Percentiles rank a stretch among this genome's conserved stretches.
Evolutionary conservation across 2,888 invertebrate genomes (phyloP).

Genomic region (Thereva nobilitata): DNA sequence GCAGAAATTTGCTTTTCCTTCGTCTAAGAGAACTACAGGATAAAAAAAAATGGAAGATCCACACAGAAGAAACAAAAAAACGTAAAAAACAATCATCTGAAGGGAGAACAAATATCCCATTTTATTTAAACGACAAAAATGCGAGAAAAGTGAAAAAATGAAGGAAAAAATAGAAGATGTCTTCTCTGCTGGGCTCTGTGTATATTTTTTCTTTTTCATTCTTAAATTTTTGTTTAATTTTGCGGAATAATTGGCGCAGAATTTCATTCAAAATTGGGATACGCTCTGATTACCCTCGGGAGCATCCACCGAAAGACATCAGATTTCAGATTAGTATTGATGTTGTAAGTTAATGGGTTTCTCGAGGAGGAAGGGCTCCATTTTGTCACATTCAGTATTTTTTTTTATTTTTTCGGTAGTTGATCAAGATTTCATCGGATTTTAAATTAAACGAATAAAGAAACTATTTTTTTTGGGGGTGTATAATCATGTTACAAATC

Average conservation of each 20-base stretch:
- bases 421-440: too few relatives aligned
- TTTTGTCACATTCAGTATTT: too few relatives aligned
- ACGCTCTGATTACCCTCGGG: conserved; percentile 26
- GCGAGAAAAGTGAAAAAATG: conserved; percentile 9
- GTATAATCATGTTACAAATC: too few relatives aligned
- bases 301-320: background rate
- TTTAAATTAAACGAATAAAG: too few relatives aligned
- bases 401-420: too few relatives aligned
- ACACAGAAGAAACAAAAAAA: conserved; percentile 12
- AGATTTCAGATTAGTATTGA: background rate
- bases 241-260: conserved; percentile 32
- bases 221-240: conserved; percentile 29
- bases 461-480: too few relatives aligned
- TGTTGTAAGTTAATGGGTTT: too few relatives aligned
- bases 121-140: conserved; percentile 10
- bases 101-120: conserved; percentile 24
- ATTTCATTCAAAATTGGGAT: conserved; percentile 34
- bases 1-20: conserved; percentile 27
- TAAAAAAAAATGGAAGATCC: conserved; percentile 13
- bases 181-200: conserved; percentile 2
- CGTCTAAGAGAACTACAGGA: conserved; percentile 5
- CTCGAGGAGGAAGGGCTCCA: too few relatives aligned
- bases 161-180: conserved; percentile 17
- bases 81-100: conserved; percentile 18
- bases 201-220: too few relatives aligned